Base-by-base conservation (phyloP, 2,888 invertebrate genomes). In the Odontomyia ornata region DNA sequence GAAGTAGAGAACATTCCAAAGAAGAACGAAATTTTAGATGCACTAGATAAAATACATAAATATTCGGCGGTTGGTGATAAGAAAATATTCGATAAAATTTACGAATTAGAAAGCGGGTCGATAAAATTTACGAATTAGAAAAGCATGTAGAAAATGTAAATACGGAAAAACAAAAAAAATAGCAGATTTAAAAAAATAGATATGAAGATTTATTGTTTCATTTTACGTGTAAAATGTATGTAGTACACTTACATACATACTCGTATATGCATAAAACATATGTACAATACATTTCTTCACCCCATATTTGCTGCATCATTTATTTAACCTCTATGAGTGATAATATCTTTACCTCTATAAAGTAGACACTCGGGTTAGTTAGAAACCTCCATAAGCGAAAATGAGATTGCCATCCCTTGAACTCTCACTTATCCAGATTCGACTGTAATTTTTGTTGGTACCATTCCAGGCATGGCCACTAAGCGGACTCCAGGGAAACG, bases 141-240 rank as follows among this genome's bases (percentile, higher is more conserved):
- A 60, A 60, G 18, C 25, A 60, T 25, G 18, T 18, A 60, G 21
- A 60, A 60, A 60, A 60, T 60, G 21, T 60, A 60, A 60, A 60
- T n/a, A 60, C 60, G 18, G 60, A 52, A 4, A n/a, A 13, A 52
- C 52, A 52, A 15, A 4, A 52, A 18, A 52, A 52, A 52, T 52
- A 52, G 4, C 52, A 52, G 52, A 52, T 13, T 52, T 52, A 9
- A 9, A n/a, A 13, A 52, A 52, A 18, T 52, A 4, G 13, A 52
- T 52, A 18, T 52, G 18, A 52, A 52, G n/a, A 52, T 52, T 52
- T 52, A 52, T 36, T 52, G 52, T 52, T 52, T 18, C 15, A 52
- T 18, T 52, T n/a, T 52, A 4, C 15, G 15, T 52, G 15, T 18
- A 52, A 52, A n/a, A 52, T n/a, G 3, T 52, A 52, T 52, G 18